Base-by-base conservation (phyloP, 2,797 vertebrate genomes). In the Hephaestus fuliginosus region DNA sequence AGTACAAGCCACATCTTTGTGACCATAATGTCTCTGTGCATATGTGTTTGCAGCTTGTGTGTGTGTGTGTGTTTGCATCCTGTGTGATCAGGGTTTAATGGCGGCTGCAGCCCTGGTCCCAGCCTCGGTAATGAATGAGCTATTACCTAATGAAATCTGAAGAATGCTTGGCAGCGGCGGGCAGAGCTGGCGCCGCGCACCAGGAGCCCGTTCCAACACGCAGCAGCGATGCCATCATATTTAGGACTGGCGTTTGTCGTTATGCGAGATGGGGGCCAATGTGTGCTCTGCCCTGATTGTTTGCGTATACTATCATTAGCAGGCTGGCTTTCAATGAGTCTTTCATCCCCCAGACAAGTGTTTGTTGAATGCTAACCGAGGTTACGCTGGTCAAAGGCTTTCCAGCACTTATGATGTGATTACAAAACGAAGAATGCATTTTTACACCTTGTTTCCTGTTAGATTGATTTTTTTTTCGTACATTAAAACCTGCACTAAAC, bases 71-170 rank as follows among this genome's bases (percentile, higher is more conserved):
- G 66, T 68, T 80, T 81, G 81, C 65, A 78, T 87, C 76, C 76
- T 81, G 78, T 90, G 70, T 87, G 86, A 91, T 91, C 74, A 58
- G 81, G 71, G 68, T 88, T 89, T 92, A 92, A 94, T 91, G 76
- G 83, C 7, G 86, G 76, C 81, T 86, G 76, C 89, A 92, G 83
- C 78, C 76, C 68, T 56, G 28, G 86, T 70, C 83, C 74, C 69
- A 81, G 84, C 74, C 69, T 84, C 70, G 48, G 90, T 89, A 94
- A 93, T 90, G 87, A 94, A 95, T 92, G 89, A 91, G 92, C 87
- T 95, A 90, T 94, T 92, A 93, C 87, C 91, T 93, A 92, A 94
- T 93, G 91, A 92, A 92, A 92, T 94, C 85, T 91, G 91, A 94
- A 92, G 87, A 94, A 94, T 91, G 89, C 83, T 92, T 93, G 91